Percentiles rank a stretch among this genome's conserved stretches.
Evolutionary conservation across 37 sponge, comb jelly and placozoan species (phyloP).

Genomic region (Axinella damicornis): DNA sequence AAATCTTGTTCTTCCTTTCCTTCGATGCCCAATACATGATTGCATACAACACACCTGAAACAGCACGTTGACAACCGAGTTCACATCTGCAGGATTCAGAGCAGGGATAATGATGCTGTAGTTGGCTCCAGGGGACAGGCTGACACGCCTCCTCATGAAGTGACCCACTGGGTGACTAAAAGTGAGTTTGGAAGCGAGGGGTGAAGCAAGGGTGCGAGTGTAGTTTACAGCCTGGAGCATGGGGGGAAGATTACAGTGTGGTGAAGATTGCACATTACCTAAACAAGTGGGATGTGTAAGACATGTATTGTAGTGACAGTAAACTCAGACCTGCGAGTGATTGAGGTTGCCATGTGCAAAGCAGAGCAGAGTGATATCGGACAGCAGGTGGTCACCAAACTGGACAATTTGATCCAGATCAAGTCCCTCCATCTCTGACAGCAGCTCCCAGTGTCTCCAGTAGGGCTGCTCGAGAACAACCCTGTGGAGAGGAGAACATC

Average conservation of each 20-base stretch:
- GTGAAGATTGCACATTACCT: not conserved
- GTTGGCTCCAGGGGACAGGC: slow-evolving; percentile 4
- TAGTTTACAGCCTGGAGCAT: no score
- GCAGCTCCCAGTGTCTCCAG: slow-evolving; percentile 49
- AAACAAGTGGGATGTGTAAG: no score
- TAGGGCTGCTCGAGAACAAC: slow-evolving; percentile 61
- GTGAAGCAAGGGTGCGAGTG: not conserved
- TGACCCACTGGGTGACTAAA: no score
- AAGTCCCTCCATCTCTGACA: slow-evolving; percentile 3
- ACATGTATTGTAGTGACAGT: no score
- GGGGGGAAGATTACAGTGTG: not conserved
- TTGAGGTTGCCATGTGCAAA: slow-evolving; percentile 67
- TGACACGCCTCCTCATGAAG: not conserved
- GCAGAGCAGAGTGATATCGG: slow-evolving; percentile 33
- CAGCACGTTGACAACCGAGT: slow-evolving; percentile 71
- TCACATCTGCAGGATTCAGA: slow-evolving; percentile 71
- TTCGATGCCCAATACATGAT: no score
- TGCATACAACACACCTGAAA: slow-evolving; percentile 82
- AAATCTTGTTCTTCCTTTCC: no score
- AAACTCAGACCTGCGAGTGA: slow-evolving; percentile 17
- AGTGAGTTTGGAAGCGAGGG: no score
- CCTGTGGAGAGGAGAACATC: slow-evolving; percentile 33
- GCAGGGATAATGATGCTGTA: slow-evolving; percentile 48
- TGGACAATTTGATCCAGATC: not conserved
- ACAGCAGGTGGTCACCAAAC: not conserved